phyloP scores from a whole-genome alignment of 2,113 vertebrate genomes.

The Chamaetylas fuelleborni region DNA sequence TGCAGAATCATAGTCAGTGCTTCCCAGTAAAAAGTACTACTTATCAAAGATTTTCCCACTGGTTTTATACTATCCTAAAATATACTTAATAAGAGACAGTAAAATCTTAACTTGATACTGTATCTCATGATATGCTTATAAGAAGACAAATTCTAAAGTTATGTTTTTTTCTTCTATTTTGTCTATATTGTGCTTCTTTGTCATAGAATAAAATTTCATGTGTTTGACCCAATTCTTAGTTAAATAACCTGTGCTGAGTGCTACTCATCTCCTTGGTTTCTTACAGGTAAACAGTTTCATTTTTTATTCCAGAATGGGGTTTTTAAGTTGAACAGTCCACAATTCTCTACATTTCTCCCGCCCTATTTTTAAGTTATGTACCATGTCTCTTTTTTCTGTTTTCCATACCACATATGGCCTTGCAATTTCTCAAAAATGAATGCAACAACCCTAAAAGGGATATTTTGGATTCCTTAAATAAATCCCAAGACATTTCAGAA shows the following conservation, averaged over 20 bases:
- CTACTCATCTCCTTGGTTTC: neutral
- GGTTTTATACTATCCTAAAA: neutral
- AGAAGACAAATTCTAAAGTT: neutral
- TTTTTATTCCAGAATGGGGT: neutral
- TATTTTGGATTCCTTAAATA: neutral
- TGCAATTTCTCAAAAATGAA: neutral
- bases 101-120: no score
- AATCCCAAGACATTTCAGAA: neutral
- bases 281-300: neutral
- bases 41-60: neutral
- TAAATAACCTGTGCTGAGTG: neutral
- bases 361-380: neutral
- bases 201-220: neutral
- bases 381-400: neutral
- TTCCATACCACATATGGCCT: neutral
- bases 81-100: neutral
- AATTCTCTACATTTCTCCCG: rapidly evolving
- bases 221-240: neutral
- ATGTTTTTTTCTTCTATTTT: neutral
- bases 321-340: neutral
- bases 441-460: rapidly evolving
- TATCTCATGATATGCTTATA: no score
- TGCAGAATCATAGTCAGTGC: neutral
- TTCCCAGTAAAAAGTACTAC: neutral
- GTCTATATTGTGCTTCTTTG: neutral